Base-by-base conservation (phyloP, 53 echinoderm and acorn worm species). In the Pentamera pediparva region DNA sequence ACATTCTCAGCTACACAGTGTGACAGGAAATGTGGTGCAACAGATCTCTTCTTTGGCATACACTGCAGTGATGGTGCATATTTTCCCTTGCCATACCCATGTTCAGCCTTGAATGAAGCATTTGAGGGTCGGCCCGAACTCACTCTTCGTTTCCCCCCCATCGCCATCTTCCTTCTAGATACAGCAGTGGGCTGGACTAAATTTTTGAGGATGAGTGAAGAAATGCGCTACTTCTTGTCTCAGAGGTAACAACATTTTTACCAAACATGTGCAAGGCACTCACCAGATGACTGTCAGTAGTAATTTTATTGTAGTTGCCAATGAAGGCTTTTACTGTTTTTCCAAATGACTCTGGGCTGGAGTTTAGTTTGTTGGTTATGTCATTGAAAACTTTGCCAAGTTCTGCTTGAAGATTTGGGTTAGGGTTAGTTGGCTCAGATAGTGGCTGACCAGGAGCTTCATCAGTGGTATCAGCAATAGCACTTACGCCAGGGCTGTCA, bases 81-180 rank as follows among this genome's bases (percentile, higher is more conserved):
- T 56, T 56, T 56, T 25, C 24, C 24, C 56, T 56, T 56, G 24
- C 56, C 24, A 22, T 56, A 56, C 18, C 56, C 56, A 56, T 56
- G 56, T 56, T 56, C 56, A 56, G 24, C 56, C 56, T 19, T 25
- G 24, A 18, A 56, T 9, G 56, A 56, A 10, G 56, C 56, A 10
- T 56, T 56, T 56, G 56, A 56, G 24, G 56, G 56, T 56, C 56
- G 56, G 18, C 56, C 56, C 10, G 56, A 56, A 56, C 24, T 56
- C 18, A 56, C 18, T 56, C 56, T 56, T 19, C 56, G 56, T 56
- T 3, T 1, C 1, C 56, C 56, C 24, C 56, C 43, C 43, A 56
- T 56, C 18, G 56, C 56, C 56, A 56, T 56, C 2, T 2, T 56
- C 56, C 56, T 56, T 56, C 56, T 56, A 22, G 56, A 56, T 9